Conservation (phyloP, 1,140 invertebrate genomes). For the Saxidomus purpurata region DNA sequence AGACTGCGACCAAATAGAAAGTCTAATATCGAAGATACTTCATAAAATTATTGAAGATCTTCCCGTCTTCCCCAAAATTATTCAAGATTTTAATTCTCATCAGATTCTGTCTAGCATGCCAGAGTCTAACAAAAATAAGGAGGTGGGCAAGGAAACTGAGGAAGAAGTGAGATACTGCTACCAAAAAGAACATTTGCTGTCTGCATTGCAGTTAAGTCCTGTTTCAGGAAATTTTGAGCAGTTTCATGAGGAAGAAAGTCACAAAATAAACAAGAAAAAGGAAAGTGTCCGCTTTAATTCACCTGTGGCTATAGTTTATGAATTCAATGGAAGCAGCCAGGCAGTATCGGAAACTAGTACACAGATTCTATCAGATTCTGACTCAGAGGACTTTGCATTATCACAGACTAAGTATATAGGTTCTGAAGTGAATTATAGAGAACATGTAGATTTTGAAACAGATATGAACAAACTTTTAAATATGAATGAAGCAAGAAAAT, state of each 20-base stretch:
- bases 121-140: no score
- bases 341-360: conserved; percentile 9
- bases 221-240: neutral
- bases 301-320: conserved; percentile 38
- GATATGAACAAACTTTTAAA: neutral
- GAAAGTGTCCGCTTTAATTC: conserved; percentile 60
- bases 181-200: neutral
- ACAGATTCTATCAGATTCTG: conserved; percentile 8
- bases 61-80: no score
- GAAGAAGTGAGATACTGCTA: neutral
- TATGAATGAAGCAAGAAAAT: no score
- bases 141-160: neutral
- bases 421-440: no score
- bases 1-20: no score
- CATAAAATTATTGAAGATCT: neutral
- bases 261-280: neutral
- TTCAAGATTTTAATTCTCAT: no score
- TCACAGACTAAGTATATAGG: conserved; percentile 7
- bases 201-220: conserved; percentile 11
- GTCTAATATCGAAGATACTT: neutral
- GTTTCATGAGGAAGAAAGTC: neutral
- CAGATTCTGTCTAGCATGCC: no score
- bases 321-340: neutral
- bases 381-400: neutral
- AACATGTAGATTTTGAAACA: neutral